These are phyloP conservation scores for Chrysoperla carnea DNA, from an alignment of 1,140 invertebrate species.

Conservation along the genomic window DNA sequence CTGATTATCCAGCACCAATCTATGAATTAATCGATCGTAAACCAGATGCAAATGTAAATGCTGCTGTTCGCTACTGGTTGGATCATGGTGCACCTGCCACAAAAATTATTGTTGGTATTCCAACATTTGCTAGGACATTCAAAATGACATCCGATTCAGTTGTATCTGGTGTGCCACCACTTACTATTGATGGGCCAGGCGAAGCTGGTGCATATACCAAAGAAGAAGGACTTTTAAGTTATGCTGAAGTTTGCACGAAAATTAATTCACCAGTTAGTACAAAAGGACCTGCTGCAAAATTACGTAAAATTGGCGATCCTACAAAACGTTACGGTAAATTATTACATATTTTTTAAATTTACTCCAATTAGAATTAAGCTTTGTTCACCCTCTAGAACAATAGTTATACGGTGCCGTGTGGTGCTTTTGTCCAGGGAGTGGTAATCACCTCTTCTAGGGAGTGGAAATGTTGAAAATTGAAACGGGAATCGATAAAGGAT, in stretches of 20 bases:
- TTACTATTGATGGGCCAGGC: constrained; percentile 39
- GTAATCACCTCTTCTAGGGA: too few species aligned
- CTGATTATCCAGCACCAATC: constrained; percentile 52
- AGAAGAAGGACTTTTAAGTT: constrained; percentile 55
- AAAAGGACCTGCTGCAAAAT: constrained; percentile 30
- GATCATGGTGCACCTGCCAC: constrained; percentile 40
- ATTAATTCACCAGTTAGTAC: constrained; percentile 43
- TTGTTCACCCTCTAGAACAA: too few species aligned
- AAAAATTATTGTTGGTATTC: constrained; percentile 70
- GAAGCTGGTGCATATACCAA: constrained; percentile 49
- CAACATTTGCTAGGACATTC: constrained; percentile 70
- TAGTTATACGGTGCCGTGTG: too few species aligned
- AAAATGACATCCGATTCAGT: constrained; percentile 53
- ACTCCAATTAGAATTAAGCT: too few species aligned
- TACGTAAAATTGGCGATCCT: constrained; percentile 54
- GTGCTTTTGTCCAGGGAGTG: too few species aligned
- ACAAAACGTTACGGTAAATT: constrained; percentile 50
- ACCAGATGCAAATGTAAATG: constrained; percentile 43
- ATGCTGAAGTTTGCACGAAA: constrained; percentile 62
- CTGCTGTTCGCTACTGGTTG: constrained; percentile 39
- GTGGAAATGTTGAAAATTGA: too few species aligned
- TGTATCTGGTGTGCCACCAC: constrained; percentile 55
- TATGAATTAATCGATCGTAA: constrained; percentile 51
- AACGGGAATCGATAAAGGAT: too few species aligned
- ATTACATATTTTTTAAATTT: too few species aligned